A percentile compares a stretch with the other conserved stretches of the same genome.
Evolutionary conservation across 2,113 vertebrate genomes (phyloP).

Genomic region (Leiothrix lutea): DNA sequence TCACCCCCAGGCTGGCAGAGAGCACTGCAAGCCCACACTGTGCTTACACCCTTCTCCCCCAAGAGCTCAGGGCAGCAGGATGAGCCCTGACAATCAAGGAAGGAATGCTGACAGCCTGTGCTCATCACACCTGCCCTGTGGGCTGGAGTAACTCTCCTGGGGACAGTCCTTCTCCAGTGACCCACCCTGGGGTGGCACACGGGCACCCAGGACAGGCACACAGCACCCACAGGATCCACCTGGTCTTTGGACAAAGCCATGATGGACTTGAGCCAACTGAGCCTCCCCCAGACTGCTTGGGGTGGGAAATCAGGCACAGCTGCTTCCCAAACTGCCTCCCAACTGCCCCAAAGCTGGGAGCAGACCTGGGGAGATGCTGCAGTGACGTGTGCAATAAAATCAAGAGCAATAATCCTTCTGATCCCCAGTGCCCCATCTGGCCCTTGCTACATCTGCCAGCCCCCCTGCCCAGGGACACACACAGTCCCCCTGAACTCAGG

Average conservation of each 20-base stretch:
- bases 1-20: background rate
- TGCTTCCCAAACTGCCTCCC: background rate
- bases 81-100: background rate
- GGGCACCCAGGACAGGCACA: background rate
- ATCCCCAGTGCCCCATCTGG: slow-evolving; percentile 21
- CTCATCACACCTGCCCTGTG: background rate
- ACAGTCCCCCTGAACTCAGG: background rate
- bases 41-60: background rate
- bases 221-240: accelerated
- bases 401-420: background rate
- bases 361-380: background rate
- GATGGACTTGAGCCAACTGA: background rate
- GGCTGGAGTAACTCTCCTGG: background rate
- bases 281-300: background rate
- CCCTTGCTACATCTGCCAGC: background rate
- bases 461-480: background rate
- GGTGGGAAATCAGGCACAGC: background rate
- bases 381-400: background rate
- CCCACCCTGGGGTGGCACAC: background rate
- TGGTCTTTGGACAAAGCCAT: background rate
- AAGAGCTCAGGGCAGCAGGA: background rate
- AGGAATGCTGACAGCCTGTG: background rate
- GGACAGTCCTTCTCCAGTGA: background rate
- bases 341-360: background rate
- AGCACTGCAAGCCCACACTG: background rate